Evolutionary conservation across 2,797 vertebrate species (phyloP).

Genomic region (Streptopelia turtur): DNA sequence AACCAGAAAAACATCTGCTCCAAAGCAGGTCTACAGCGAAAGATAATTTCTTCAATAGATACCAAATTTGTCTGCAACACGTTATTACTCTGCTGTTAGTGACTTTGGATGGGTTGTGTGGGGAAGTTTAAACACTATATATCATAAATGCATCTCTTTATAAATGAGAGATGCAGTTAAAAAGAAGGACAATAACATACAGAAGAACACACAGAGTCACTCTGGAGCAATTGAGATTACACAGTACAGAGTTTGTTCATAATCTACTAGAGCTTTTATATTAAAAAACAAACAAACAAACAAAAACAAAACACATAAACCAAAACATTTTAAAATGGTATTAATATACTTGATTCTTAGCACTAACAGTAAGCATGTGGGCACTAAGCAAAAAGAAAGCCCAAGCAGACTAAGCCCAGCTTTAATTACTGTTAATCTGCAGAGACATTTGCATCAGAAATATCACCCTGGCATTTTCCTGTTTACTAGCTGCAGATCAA

Average conservation of each 20-base stretch:
- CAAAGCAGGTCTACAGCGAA: background rate
- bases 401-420: background rate
- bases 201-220: background rate
- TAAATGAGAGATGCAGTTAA: background rate
- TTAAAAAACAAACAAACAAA: background rate
- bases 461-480: slow-evolving; percentile 73
- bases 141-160: background rate
- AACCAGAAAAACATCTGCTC: background rate
- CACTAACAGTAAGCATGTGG: background rate
- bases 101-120: background rate
- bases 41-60: background rate
- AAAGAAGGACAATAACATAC: background rate
- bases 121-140: rapidly evolving
- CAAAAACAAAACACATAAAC: too few species aligned
- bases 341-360: background rate
- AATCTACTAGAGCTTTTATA: background rate
- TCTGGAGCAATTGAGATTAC: background rate
- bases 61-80: rapidly evolving
- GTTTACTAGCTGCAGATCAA: slow-evolving; percentile 58
- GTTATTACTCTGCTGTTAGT: background rate
- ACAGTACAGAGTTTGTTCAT: background rate
- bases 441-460: slow-evolving; percentile 59
- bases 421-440: slow-evolving; percentile 72
- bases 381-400: background rate
- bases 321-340: background rate